Evolutionary conservation across 2,113 vertebrate genomes (phyloP), one percentile per base, ranked within the genome.

Genomic region (Bungarus multicinctus): DNA sequence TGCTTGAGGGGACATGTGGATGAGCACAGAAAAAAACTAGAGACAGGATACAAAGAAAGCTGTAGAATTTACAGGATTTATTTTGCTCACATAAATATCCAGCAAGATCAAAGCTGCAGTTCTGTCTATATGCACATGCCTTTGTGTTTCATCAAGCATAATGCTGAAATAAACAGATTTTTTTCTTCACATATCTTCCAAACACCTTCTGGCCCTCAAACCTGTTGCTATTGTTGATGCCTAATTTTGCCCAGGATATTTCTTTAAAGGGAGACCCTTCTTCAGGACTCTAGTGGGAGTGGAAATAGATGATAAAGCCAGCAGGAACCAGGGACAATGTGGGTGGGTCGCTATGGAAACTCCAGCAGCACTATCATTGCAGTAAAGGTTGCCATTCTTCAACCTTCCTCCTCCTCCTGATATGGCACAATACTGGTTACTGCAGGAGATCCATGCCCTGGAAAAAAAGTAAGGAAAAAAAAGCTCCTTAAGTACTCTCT

Each of bases 341-440:
- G 87, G 87, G 87, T 89, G 91, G n/a, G 60, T 92, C 60, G 50
- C 91, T 92, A 92, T 89, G 87, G 91, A 92, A 88, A 92, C 25
- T 39, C 60, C 25, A 92, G 91, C 87, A 89, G 60, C 34, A 55
- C 87, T 89, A 74, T 74, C 34, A 55, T 87, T 81, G 34, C 16
- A 27, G 74, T 55, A 27, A 52, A 74, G 60, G 87, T 60, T 81
- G 60, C 91, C 60, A 81, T 92, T 89, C 60, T 53, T 55, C 47
- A 89, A 57, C 60, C 87, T 45, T 89, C 87, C 87, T 54, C 60
- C 57, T 91, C 27, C 60, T 69, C 64, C 57, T 53, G 16, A 45
- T 55, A 55, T 27, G 3, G 60, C 60, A 81, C 3, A n/a, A 53
- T 53, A 30, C 47, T 69, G 22, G 87, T 69, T 88, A 52, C 3